Conservation (phyloP, 2,888 invertebrate species). For the Pediacus dermestoides region DNA sequence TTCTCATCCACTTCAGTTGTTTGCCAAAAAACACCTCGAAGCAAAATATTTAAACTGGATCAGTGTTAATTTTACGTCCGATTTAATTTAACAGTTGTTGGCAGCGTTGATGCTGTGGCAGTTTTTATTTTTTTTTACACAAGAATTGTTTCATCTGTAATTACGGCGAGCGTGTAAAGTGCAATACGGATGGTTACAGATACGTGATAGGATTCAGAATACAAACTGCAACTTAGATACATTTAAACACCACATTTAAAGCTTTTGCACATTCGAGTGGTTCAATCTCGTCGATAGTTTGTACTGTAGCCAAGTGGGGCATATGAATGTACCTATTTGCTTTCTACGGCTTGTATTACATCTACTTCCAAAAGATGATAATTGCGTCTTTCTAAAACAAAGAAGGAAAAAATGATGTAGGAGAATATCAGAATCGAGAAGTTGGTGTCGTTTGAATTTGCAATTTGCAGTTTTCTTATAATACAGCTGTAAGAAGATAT, state of each 20-base stretch:
- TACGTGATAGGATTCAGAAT: conserved; percentile 12
- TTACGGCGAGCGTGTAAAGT: conserved; percentile 14
- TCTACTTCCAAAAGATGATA: too few species aligned
- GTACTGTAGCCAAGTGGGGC: background rate
- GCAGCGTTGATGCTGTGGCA: too few species aligned
- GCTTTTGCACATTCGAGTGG: conserved; percentile 8
- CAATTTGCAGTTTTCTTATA: too few species aligned
- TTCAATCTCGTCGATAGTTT: conserved; percentile 2
- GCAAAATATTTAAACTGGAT: too few species aligned
- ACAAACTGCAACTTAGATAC: conserved; percentile 10
- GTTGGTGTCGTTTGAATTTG: too few species aligned
- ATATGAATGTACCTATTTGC: conserved; percentile 1
- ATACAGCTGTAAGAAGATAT: too few species aligned
- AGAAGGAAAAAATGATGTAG: too few species aligned
- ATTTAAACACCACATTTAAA: conserved; percentile 7
- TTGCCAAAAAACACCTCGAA: too few species aligned
- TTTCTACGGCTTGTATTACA: too few species aligned
- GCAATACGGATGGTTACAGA: conserved; percentile 11
- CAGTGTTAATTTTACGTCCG: conserved; percentile 30
- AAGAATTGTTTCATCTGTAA: conserved; percentile 10
- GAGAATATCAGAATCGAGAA: too few species aligned
- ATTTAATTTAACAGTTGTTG: conserved; percentile 25
- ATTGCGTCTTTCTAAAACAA: too few species aligned
- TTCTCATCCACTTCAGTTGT: too few species aligned
- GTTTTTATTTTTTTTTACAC: conserved; percentile 9